Evolutionary conservation across 1,140 invertebrate species (phyloP), one percentile per base, ranked within the genome.

Genomic region (Drosophila malerkotliana): DNA sequence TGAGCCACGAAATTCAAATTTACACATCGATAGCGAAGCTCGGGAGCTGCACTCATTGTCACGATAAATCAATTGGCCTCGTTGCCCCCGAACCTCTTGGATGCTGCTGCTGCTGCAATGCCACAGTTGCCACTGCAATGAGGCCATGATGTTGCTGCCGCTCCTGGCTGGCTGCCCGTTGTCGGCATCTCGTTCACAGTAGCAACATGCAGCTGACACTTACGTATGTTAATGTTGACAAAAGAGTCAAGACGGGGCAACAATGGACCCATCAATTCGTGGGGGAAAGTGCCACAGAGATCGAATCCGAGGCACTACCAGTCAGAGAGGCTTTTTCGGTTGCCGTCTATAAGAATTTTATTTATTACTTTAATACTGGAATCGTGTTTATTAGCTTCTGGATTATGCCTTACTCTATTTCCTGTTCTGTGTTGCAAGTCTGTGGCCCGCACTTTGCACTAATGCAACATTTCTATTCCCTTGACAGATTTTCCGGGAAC

Each of bases 191-290:
- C 49, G 67, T 26, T 60, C 55, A 89, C 87, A 62, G 87, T 90
- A 90, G 87, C 85, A 78, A 82, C 82, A 82, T 78, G 55, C 71
- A 59, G 59, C 82, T 90, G 87, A 90, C 87, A 90, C 76, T 90
- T 90, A 90, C 87, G 87, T 90, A 90, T 90, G 87, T 90, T 90
- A 90, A 90, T 90, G 79, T 82, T 90, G 87, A 87, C 87, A 90
- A 90, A 90, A 82, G 81, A 87, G 75, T 59, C 74, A 59, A 72
- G 77, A 85, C 73, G 60, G 10, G 39, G 30, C 54, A 74, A 77
- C 59, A 53, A 52, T 63, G 64, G 62, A 62, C 56, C 12, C 59
- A 59, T 64, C 76, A 64, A 59, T 72, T 68, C 56, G 68, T 72
- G 53, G 60, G 49, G 48, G 49, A 79, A 79, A 79, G 71, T 75